phyloP scores from a whole-genome alignment of 1,140 invertebrate species.

The Drosophila baimaii region DNA sequence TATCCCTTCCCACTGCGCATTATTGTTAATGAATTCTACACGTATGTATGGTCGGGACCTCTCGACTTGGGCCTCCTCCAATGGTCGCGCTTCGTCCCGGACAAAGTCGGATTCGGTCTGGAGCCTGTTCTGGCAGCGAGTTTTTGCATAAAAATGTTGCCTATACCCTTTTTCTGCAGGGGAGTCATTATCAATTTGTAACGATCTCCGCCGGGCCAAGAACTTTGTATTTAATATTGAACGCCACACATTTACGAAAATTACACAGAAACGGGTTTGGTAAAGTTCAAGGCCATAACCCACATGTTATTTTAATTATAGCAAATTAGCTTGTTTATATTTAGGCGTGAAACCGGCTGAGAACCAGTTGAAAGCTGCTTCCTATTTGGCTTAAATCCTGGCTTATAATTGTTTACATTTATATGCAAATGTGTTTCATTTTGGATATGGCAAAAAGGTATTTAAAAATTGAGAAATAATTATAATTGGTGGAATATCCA shows the following conservation, averaged over 20 bases:
- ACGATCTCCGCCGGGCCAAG: constrained; percentile 2
- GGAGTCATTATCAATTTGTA: constrained; percentile 35
- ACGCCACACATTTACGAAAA: constrained; percentile 10
- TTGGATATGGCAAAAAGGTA: not conserved
- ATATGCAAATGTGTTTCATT: not conserved
- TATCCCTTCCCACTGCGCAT: constrained; percentile 45
- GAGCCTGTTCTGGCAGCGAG: constrained; percentile 64
- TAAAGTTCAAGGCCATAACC: constrained; percentile 32
- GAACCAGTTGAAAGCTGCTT: constrained; percentile 19
- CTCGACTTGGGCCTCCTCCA: constrained; percentile 20
- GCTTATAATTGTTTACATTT: not conserved
- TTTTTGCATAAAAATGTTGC: constrained; percentile 67
- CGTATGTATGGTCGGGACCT: constrained; percentile 39
- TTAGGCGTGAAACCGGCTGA: constrained; percentile 4
- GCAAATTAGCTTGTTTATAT: constrained; percentile 20
- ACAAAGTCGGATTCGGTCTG: constrained; percentile 31
- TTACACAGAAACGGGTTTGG: constrained; percentile 10
- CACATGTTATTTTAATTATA: constrained; percentile 35
- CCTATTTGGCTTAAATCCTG: constrained; percentile 27
- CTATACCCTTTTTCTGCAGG: constrained; percentile 26
- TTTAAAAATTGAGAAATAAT: not conserved
- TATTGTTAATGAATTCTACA: constrained; percentile 81
- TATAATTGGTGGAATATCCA: not conserved
- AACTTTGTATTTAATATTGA: constrained; percentile 1
- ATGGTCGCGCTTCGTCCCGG: constrained; percentile 39